These are phyloP conservation scores for Acanthoscelides obtectus DNA, from an alignment of 2,888 invertebrate species.

Conservation along the genomic window DNA sequence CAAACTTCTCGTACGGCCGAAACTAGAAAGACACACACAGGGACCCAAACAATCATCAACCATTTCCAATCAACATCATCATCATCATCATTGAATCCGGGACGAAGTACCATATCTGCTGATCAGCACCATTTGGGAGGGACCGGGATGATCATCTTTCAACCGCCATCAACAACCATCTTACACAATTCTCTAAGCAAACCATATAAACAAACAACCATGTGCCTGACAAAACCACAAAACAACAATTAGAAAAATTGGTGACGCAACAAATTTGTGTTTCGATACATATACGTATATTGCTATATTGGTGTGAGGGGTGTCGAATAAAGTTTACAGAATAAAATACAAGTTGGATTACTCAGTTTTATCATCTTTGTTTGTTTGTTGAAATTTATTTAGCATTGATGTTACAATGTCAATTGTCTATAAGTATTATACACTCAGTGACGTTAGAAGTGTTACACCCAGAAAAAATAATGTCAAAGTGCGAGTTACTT, in stretches of 20 bases:
- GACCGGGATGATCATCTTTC: not conserved
- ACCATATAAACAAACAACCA: constrained; percentile 47
- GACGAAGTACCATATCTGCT: constrained; percentile 25
- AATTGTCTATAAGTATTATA: too few relatives aligned
- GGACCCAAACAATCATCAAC: constrained; percentile 32
- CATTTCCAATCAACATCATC: constrained; percentile 16
- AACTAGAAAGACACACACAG: constrained; percentile 36
- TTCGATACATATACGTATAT: too few relatives aligned
- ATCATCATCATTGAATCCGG: constrained; percentile 17
- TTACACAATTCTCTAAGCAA: constrained; percentile 45
- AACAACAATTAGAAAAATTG: constrained; percentile 43
- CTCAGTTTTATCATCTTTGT: too few relatives aligned
- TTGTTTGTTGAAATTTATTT: too few relatives aligned
- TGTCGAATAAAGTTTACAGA: too few relatives aligned
- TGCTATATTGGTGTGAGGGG: not conserved
- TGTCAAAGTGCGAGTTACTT: too few relatives aligned
- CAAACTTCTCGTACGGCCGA: constrained; percentile 31
- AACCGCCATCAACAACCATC: constrained; percentile 24
- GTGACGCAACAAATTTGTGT: constrained; percentile 1
- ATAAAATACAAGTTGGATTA: too few relatives aligned
- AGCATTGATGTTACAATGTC: too few relatives aligned
- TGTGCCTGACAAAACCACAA: constrained; percentile 50
- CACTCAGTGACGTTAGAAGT: too few relatives aligned
- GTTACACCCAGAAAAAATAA: too few relatives aligned
- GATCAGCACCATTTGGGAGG: constrained; percentile 7